Conservation (phyloP, 2,797 vertebrate species). For the Atherinosoma microstoma region DNA sequence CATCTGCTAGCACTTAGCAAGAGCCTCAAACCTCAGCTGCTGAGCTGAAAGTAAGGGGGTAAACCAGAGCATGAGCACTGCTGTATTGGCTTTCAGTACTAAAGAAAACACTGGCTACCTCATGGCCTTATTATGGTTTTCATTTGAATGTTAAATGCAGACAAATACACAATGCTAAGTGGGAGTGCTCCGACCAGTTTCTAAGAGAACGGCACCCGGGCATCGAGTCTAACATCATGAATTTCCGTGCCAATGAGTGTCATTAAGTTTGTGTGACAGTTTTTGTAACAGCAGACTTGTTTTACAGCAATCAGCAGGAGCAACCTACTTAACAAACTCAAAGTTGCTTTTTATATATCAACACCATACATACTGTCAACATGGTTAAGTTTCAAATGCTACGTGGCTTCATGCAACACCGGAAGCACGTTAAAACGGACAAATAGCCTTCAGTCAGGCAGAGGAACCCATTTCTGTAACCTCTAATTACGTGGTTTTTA, state of each 20-base stretch:
- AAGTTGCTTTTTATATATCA: neutral
- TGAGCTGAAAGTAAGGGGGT: constrained; percentile 9
- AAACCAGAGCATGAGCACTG: neutral
- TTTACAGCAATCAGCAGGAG: too few species aligned
- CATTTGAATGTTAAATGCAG: constrained; percentile 61
- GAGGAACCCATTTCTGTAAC: neutral
- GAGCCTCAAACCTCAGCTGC: constrained; percentile 55
- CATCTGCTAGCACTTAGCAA: constrained; percentile 63
- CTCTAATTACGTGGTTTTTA: neutral
- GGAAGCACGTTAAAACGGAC: neutral
- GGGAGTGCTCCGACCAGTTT: constrained; percentile 12
- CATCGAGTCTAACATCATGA: neutral
- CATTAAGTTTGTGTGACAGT: neutral
- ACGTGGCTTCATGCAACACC: neutral
- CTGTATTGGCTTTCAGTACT: neutral
- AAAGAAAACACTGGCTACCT: constrained; percentile 32
- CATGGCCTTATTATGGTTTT: constrained; percentile 33
- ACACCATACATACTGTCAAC: neutral
- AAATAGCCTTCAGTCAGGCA: neutral
- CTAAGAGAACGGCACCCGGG: neutral
- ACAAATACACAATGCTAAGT: constrained; percentile 33
- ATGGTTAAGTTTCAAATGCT: neutral
- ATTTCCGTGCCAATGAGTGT: neutral
- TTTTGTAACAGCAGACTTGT: too few species aligned
- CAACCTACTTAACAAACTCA: neutral